phyloP scores from a whole-genome alignment of 2,113 vertebrate species.

The Okapia johnstoni region DNA sequence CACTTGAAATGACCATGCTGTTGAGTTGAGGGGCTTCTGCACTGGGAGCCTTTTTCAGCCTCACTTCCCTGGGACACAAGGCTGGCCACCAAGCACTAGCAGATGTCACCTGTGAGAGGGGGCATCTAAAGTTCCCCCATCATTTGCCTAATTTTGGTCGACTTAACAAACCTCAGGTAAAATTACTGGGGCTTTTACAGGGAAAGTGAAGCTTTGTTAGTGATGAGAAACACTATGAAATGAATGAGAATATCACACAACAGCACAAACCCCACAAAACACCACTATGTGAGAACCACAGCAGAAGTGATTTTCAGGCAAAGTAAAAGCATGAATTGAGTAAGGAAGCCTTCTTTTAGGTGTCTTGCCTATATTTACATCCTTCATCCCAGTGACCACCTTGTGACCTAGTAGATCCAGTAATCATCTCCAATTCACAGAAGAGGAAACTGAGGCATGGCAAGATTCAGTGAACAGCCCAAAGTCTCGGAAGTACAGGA shows the following conservation, averaged over 20 bases:
- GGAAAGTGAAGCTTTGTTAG: constrained; percentile 89
- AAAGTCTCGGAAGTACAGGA: not conserved
- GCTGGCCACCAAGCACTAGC: constrained; percentile 89
- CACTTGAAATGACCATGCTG: not conserved
- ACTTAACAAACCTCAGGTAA: constrained; percentile 95
- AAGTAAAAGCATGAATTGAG: not conserved
- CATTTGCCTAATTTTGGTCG: constrained; percentile 95
- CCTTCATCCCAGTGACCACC: not conserved
- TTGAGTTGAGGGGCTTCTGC: not conserved
- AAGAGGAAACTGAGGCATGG: constrained; percentile 7
- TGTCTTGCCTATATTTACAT: not conserved
- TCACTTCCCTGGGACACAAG: constrained; percentile 81
- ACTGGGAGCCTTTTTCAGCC: too few species aligned
- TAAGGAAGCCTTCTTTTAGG: not conserved
- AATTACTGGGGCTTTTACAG: constrained; percentile 93
- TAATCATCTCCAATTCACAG: not conserved
- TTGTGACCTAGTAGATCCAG: not conserved
- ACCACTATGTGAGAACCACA: accelerated
- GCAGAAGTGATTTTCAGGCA: not conserved
- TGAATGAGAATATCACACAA: not conserved
- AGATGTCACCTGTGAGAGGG: constrained; percentile 88
- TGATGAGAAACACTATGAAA: not conserved
- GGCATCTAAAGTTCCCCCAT: constrained; percentile 86
- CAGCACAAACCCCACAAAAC: not conserved
- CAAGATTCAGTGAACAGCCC: not conserved